Base-by-base conservation (phyloP, 23 tunicate genomes). In the Diplosoma virens region DNA sequence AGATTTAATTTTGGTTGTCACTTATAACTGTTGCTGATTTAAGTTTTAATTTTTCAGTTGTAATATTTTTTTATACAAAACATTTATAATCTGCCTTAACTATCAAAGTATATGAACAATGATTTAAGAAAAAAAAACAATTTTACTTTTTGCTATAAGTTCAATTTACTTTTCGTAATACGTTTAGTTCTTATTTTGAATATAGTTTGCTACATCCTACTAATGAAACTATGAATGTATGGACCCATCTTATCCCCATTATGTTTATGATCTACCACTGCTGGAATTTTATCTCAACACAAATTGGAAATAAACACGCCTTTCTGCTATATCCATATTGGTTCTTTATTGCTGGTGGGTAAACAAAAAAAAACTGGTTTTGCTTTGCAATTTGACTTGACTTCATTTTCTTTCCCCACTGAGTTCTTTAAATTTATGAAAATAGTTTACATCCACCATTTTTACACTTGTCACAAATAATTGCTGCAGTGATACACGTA, bases 171-270 rank as follows among this genome's bases (percentile, higher is more conserved):
- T 56, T 56, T n/a, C 22, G 21, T 11, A 5, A 5, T n/a, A 45
- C 52, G 11, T 11, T 9, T 16, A 45, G n/a, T n/a, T n/a, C n/a
- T n/a, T n/a, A 26, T 61, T 29, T 37, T 30, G 7, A 4, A 32
- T 31, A 32, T 30, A 87, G 95, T 37, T 41, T 58, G 11, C 37
- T 87, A 1, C 95, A 67, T 32, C 95, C 95, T 0, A 81, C 95
- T 14, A 81, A 81, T 59, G 95, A 87, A 59, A 87, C 95, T 0
- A 1, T 87, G 64, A 87, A 87, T 68, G 66, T 87, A 16, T 87
- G 95, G 95, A 81, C 95, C 29, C 95, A 87, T 47, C 60, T 35
- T 54, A 4, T 87, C 3, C 95, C 95, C 14, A 54, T 59, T 17
- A 67, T 81, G 25, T 32, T 87, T 24, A 23, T 81, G 61, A 3